Percentiles rank a stretch among this genome's conserved stretches.
Evolutionary conservation across 2,888 invertebrate genomes (phyloP).

Genomic region (Frankliniella intonsa): DNA sequence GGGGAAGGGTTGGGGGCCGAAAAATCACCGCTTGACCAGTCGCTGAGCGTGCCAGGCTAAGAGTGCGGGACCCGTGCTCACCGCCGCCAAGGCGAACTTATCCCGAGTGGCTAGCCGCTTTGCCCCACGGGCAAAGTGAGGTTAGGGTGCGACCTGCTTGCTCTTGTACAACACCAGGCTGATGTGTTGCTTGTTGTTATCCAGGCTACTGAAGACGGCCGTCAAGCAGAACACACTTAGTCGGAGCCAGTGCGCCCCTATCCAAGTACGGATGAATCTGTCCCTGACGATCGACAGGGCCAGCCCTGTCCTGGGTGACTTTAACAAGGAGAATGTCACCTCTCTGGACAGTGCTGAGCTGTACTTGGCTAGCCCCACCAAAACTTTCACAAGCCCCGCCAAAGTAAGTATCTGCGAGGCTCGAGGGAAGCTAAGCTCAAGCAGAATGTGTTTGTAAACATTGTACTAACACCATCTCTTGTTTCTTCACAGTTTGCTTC

Average conservation of each 20-base stretch:
- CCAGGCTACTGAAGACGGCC: conserved; percentile 21
- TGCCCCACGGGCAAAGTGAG: neutral
- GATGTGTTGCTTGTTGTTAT: conserved; percentile 22
- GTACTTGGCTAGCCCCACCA: conserved; percentile 1
- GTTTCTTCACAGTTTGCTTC: neutral
- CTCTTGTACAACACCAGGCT: neutral
- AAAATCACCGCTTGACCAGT: neutral
- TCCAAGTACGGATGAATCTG: neutral
- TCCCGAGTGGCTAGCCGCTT: too few species aligned
- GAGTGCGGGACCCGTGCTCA: neutral
- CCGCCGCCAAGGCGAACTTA: neutral
- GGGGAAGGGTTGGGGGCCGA: neutral
- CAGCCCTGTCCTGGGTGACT: conserved; percentile 5
- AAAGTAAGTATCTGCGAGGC: neutral
- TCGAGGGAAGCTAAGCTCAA: neutral
- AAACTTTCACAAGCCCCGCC: neutral
- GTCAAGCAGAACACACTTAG: neutral
- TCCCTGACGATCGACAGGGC: neutral
- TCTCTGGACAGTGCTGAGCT: neutral
- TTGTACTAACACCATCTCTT: neutral
- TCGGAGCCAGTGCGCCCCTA: neutral
- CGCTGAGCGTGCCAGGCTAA: neutral
- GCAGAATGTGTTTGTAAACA: neutral
- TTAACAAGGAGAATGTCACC: conserved; percentile 8
- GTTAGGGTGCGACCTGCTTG: neutral